phyloP scores from a whole-genome alignment of 1,140 invertebrate genomes.

The Drosophila paulistorum region DNA sequence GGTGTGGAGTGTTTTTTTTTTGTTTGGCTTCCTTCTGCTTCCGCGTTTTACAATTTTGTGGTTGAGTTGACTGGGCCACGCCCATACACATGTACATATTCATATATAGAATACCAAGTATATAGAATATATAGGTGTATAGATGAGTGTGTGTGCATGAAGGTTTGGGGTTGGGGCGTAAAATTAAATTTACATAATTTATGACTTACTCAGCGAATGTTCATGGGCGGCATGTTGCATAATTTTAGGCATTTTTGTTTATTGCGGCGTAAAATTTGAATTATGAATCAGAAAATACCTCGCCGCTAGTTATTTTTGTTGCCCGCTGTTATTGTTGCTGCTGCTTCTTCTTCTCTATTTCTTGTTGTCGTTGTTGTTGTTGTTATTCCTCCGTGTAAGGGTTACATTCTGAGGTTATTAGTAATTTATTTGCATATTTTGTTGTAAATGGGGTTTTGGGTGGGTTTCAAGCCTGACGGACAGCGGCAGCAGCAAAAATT shows the following conservation, averaged over 20 bases:
- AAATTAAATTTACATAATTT: constrained; percentile 82
- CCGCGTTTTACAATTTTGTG: constrained; percentile 68
- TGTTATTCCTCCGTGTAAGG: constrained; percentile 67
- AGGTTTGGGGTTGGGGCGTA: constrained; percentile 53
- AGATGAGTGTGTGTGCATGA: constrained; percentile 2
- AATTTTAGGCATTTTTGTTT: constrained; percentile 81
- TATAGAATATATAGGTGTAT: constrained; percentile 14
- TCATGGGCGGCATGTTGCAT: constrained; percentile 76
- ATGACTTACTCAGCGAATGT: constrained; percentile 79
- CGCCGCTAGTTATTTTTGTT: constrained; percentile 16
- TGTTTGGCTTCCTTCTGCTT: constrained; percentile 12
- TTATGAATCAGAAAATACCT: constrained; percentile 70
- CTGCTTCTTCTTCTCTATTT: background rate
- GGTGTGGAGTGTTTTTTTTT: constrained; percentile 18
- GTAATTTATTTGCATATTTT: constrained; percentile 81
- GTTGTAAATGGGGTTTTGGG: constrained; percentile 4
- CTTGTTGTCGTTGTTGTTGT: constrained; percentile 18
- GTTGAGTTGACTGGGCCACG: constrained; percentile 56
- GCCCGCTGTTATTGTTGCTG: constrained; percentile 11
- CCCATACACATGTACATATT: constrained; percentile 25
- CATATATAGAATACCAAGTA: constrained; percentile 8
- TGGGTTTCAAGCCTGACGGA: constrained; percentile 46
- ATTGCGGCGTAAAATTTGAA: constrained; percentile 80
- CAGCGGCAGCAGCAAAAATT: constrained; percentile 27
- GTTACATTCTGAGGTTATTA: constrained; percentile 78